Percentiles rank a stretch among this genome's conserved stretches.
phyloP scores from a whole-genome alignment of 2,888 invertebrate genomes.

The Trichogramma evanescens region DNA sequence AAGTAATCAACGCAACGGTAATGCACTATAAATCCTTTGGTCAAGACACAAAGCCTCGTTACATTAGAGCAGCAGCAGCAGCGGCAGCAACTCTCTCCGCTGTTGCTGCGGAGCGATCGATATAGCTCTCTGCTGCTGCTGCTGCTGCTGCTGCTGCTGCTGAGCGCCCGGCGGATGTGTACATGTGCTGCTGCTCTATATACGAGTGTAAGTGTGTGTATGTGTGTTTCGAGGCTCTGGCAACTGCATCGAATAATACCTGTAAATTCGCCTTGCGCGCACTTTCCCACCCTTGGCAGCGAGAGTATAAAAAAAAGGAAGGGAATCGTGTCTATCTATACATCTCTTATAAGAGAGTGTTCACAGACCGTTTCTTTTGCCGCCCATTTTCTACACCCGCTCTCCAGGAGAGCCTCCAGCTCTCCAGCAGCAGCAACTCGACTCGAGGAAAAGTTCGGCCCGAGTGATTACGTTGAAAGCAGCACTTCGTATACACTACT shows the following conservation, averaged over 20 bases:
- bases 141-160: background rate
- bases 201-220: no score
- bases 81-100: no score
- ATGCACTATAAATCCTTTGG: no score
- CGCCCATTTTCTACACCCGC: background rate
- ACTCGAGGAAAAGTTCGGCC: conserved; percentile 22
- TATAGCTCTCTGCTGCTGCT: background rate
- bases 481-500: conserved; percentile 27
- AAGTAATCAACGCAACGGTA: no score
- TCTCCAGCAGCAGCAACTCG: conserved; percentile 30
- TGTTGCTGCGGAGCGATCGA: background rate
- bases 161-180: background rate
- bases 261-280: no score
- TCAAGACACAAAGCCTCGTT: no score
- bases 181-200: background rate
- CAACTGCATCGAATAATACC: no score
- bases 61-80: no score
- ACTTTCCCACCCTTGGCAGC: background rate
- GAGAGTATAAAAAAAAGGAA: background rate
- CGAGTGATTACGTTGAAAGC: conserved; percentile 38
- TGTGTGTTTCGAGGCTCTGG: no score
- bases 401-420: conserved; percentile 12
- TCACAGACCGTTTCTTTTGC: conserved; percentile 21
- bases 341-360: background rate
- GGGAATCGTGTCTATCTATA: no score